Base-by-base conservation (phyloP, 2,113 vertebrate genomes). In the Sus scrofa region DNA sequence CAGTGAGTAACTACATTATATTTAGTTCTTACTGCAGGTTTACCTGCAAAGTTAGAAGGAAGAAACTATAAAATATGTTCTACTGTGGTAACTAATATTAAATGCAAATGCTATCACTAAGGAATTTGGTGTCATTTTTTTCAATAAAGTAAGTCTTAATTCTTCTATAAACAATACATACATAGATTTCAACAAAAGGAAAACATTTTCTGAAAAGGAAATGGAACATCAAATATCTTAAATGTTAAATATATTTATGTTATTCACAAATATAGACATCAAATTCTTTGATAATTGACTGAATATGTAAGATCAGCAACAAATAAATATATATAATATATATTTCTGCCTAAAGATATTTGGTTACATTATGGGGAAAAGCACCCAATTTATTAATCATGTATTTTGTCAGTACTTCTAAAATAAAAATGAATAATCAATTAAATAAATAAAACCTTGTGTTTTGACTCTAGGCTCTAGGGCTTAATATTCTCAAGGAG, bases 131-230 rank as follows among this genome's bases (percentile, higher is more conserved):
- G 65, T 0, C 27, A 44, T 65, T 60, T 65, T 85, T 95, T 89
- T 70, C 73, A 71, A 9, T 58, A 62, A 58, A n/a, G 44, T 15
- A 93, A 93, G 71, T 52, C 52, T 68, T 60, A 73, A 54, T 77
- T 96, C 20, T 52, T 91, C 44, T 84, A 84, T 39, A 91, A 90
- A 86, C 54, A 71, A 56, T 32, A 27, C 26, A 73, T 70, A 52
- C 37, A 91, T 63, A 95, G 50, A 54, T 71, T 79, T 82, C 15
- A 52, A 4, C n/a, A 85, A 93, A 75, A 88, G 73, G 26, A 70
- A 88, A 89, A 1, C 14, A 68, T 68, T 94, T 74, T 30, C 65
- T 91, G 24, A 82, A 85, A 79, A 91, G 3, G 79, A 83, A 85
- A 63, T 6, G 6, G 16, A 70, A 60, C 4, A 32, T 67, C 20